Percentiles rank a stretch among this genome's conserved stretches.
phyloP scores from a whole-genome alignment of 1,140 invertebrate species.

The Thaumetopoea pityocampa region DNA sequence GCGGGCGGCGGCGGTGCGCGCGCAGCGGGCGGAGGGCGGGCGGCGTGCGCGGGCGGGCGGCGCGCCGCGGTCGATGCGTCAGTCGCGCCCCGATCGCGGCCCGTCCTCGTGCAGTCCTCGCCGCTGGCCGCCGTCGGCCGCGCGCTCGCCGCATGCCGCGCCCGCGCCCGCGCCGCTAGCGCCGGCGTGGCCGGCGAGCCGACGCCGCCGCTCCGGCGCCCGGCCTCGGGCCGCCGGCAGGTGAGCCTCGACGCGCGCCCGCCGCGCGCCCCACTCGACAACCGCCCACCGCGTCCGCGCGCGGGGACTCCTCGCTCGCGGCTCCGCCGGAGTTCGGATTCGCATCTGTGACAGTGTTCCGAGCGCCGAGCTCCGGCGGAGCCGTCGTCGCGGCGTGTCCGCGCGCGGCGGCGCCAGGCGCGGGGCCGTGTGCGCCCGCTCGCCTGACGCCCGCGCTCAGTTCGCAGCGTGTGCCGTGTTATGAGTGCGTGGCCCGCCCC shows the following conservation, averaged over 20 bases:
- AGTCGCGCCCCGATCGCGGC: conserved; percentile 47
- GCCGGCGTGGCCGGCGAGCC: conserved; percentile 48
- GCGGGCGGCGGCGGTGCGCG: conserved; percentile 19
- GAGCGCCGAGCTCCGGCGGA: too few species aligned
- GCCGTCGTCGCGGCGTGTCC: too few species aligned
- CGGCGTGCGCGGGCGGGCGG: conserved; percentile 17
- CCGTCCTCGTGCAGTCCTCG: conserved; percentile 29
- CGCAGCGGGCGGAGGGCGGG: conserved; percentile 20
- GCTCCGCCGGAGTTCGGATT: too few species aligned
- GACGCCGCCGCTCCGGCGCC: conserved; percentile 33
- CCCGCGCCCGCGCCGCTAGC: conserved; percentile 49
- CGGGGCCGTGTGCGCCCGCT: background rate
- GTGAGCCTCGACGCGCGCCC: conserved; percentile 23
- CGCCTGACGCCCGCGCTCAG: background rate
- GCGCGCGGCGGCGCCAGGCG: background rate
- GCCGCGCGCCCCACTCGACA: conserved; percentile 5
- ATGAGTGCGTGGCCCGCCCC: conserved; percentile 10
- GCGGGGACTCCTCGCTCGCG: background rate
- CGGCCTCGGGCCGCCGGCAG: conserved; percentile 30
- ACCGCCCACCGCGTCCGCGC: conserved; percentile 1
- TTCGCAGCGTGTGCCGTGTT: background rate
- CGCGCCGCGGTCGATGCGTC: conserved; percentile 26
- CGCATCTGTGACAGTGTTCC: too few species aligned
- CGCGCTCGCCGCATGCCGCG: conserved; percentile 43
- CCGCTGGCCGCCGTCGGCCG: conserved; percentile 25